Evolutionary conservation across 2,888 invertebrate species (phyloP), one percentile per base, ranked within the genome.

Genomic region (Chironomus tentans): DNA sequence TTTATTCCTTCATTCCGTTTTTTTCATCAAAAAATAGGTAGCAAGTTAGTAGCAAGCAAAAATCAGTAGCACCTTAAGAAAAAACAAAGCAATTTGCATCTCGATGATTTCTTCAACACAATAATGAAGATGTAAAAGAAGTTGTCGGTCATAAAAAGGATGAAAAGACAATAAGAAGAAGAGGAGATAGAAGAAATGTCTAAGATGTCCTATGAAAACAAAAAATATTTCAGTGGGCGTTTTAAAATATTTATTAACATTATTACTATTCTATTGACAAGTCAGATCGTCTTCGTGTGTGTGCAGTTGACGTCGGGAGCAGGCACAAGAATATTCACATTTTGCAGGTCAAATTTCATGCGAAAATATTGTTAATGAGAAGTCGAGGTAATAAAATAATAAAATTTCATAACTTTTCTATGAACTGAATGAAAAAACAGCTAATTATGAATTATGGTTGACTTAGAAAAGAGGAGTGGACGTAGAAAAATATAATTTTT

Each of bases 191-290:
- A 38, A 38, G 10, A 7, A 38, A 38, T 10, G 38, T 38, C 38
- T 38, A 38, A 38, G 38, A 7, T 74, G 74, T 74, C 74, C 74
- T 74, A 68, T 74, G 74, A 74, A 74, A 74, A 74, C 74, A 74
- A 74, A 48, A 38, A 38, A 22, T 47, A 2, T 21, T 65, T 46
- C 38, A 18, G 48, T 74, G 68, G 74, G 74, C 74, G 74, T 74
- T 61, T 38, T 73, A 28, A 65, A 65, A 73, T 73, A 74, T 74
- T 74, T 65, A 74, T 62, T 47, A 68, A 47, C 74, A 74, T 56
- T 38, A 62, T 62, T 65, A 38, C 10, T 38, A 10, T 10, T 38
- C 38, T 38, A 38, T 38, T 38, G 38, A 38, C 38, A 38, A 10
- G 38, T 38, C 1, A 38, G 10, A 10, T 38, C 38, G 5, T 28